These are phyloP conservation scores for Ochropleura leucogaster DNA, from an alignment of 2,888 invertebrate genomes.

Conservation along the genomic window DNA sequence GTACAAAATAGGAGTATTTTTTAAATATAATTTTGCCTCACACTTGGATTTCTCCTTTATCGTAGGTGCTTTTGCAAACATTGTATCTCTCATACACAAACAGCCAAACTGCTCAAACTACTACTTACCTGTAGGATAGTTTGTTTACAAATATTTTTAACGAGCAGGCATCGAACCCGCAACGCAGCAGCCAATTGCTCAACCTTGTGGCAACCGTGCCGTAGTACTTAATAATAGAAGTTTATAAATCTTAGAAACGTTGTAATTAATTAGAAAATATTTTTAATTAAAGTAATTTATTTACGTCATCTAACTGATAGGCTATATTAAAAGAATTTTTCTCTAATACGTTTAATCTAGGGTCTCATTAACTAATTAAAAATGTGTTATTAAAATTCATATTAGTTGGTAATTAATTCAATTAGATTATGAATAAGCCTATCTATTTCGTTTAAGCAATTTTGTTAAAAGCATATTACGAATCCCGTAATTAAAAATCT, in stretches of 20 bases:
- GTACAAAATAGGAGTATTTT: no score
- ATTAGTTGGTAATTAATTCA: neutral
- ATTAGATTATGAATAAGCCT: constrained; percentile 7
- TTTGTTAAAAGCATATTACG: constrained; percentile 11
- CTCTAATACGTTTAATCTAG: neutral
- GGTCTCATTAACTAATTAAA: neutral
- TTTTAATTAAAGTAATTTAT: constrained; percentile 5
- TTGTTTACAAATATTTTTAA: no score
- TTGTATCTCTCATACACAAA: no score
- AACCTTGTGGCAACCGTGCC: no score
- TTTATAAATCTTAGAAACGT: neutral
- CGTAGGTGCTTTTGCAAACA: no score
- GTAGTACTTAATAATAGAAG: neutral
- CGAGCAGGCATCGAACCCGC: no score
- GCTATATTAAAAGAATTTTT: neutral
- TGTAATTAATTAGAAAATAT: neutral
- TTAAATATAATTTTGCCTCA: no score
- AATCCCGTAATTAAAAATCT: constrained; percentile 3
- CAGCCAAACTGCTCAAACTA: no score
- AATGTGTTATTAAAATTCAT: constrained; percentile 16
- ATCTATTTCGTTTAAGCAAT: neutral
- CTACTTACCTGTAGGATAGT: no score
- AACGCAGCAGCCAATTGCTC: no score
- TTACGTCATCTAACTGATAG: neutral
- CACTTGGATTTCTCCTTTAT: no score